phyloP scores from a whole-genome alignment of 2,888 invertebrate genomes.

The Chorisops tibialis region DNA sequence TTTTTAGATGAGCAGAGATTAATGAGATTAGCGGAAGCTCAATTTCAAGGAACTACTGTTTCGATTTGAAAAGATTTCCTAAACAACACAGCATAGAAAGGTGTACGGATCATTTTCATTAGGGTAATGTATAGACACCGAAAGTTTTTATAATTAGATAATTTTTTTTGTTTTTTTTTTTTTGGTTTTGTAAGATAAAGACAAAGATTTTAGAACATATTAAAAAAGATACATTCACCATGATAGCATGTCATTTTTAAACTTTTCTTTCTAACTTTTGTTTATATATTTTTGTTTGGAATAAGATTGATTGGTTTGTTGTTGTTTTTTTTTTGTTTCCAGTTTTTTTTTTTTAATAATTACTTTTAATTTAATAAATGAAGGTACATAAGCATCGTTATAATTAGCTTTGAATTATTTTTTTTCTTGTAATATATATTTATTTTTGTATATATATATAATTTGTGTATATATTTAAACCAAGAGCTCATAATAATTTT shows the following conservation, averaged over 20 bases:
- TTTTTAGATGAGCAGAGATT: too few species aligned
- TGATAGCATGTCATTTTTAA: neutral
- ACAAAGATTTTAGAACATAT: neutral
- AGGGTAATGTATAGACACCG: neutral
- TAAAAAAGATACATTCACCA: conserved; percentile 7
- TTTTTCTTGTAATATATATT: conserved; percentile 16
- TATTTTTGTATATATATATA: conserved; percentile 11
- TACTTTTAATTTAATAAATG: conserved; percentile 24
- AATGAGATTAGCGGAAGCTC: too few species aligned
- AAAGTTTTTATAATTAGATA: neutral
- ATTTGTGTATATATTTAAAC: conserved; percentile 24
- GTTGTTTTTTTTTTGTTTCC: neutral
- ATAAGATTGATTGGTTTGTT: conserved; percentile 16
- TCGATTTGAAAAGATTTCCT: too few species aligned
- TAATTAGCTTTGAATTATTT: conserved; percentile 30
- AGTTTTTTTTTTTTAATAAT: neutral
- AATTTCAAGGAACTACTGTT: too few species aligned
- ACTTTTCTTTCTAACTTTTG: neutral
- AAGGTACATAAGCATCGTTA: conserved; percentile 34
- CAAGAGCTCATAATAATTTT: too few species aligned
- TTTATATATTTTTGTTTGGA: neutral
- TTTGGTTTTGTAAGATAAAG: neutral
- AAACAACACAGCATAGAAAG: too few species aligned
- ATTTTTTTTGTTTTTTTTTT: neutral
- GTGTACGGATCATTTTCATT: neutral